These are phyloP conservation scores for Drosophila lacicola DNA, from an alignment of 2,888 invertebrate genomes.

Conservation along the genomic window DNA sequence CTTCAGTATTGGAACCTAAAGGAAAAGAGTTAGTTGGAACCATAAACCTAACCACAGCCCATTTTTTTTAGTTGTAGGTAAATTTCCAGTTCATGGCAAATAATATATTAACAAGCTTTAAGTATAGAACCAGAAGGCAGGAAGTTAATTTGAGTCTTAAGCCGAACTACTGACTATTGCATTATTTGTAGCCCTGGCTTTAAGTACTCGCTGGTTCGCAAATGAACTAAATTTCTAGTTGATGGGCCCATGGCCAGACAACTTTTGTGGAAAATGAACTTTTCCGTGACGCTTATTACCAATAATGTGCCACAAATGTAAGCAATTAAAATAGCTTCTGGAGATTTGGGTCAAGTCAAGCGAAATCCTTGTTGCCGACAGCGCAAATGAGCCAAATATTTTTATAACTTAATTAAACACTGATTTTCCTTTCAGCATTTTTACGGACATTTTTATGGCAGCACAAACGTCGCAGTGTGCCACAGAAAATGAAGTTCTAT, in stretches of 20 bases:
- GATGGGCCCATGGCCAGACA: background rate
- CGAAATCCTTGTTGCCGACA: background rate
- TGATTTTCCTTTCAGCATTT: slow-evolving; percentile 60
- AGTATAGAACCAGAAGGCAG: too few relatives aligned
- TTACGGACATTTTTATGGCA: slow-evolving; percentile 45
- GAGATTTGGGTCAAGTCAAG: slow-evolving; percentile 25
- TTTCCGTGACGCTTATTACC: slow-evolving; percentile 18
- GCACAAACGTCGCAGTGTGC: slow-evolving; percentile 22
- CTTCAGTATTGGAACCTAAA: too few relatives aligned
- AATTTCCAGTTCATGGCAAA: too few relatives aligned
- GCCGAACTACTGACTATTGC: too few relatives aligned
- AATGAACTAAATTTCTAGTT: background rate
- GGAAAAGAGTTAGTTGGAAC: too few relatives aligned
- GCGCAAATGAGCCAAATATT: slow-evolving; percentile 60
- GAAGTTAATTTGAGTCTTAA: too few relatives aligned
- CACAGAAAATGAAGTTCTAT: slow-evolving; percentile 61
- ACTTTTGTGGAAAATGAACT: background rate
- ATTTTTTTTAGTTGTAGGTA: too few relatives aligned
- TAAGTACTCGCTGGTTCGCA: background rate
- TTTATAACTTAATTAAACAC: slow-evolving; percentile 80
- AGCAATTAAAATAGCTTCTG: slow-evolving; percentile 42
- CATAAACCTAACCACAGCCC: too few relatives aligned
- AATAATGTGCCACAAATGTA: slow-evolving; percentile 24
- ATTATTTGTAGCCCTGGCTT: background rate
- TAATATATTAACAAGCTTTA: too few relatives aligned